phyloP scores from a whole-genome alignment of 2,888 invertebrate genomes.

The Lacanobia wlatinum region DNA sequence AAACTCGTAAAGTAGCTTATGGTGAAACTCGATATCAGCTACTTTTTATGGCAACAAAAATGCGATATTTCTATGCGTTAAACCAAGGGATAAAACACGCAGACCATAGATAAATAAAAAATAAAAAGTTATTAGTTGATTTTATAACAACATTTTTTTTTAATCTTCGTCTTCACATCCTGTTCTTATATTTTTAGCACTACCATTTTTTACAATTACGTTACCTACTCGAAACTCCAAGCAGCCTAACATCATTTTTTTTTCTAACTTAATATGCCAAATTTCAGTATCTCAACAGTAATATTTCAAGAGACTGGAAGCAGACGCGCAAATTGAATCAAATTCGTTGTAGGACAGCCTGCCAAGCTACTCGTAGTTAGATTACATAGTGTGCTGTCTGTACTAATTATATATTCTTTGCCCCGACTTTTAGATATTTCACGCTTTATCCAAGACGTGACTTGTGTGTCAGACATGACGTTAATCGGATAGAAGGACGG shows the following conservation, averaged over 20 bases:
- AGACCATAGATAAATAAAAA: too few relatives aligned
- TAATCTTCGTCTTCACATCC: background rate
- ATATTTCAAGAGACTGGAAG: slow-evolving; percentile 25
- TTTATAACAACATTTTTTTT: too few relatives aligned
- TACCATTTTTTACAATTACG: background rate
- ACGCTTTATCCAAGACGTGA: slow-evolving; percentile 34
- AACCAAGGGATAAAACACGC: too few relatives aligned
- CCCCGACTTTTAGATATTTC: slow-evolving; percentile 15
- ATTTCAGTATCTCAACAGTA: slow-evolving; percentile 23
- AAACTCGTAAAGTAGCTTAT: too few relatives aligned
- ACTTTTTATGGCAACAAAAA: too few relatives aligned
- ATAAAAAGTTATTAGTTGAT: too few relatives aligned
- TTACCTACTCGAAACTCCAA: background rate
- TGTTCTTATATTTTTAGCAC: background rate
- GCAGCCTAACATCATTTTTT: slow-evolving; percentile 5
- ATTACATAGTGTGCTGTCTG: slow-evolving; percentile 30
- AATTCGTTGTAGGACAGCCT: slow-evolving; percentile 17
- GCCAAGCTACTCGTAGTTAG: background rate
- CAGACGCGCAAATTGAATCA: slow-evolving; percentile 47
- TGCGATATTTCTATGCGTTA: too few relatives aligned
- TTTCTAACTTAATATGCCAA: slow-evolving; percentile 7
- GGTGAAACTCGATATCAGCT: too few relatives aligned
- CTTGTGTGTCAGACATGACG: background rate
- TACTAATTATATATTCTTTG: slow-evolving; percentile 36
- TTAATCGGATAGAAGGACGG: too few relatives aligned